Evolutionary conservation across 1,140 invertebrate species (phyloP).

Genomic region (Andrena cerasifolii): DNA sequence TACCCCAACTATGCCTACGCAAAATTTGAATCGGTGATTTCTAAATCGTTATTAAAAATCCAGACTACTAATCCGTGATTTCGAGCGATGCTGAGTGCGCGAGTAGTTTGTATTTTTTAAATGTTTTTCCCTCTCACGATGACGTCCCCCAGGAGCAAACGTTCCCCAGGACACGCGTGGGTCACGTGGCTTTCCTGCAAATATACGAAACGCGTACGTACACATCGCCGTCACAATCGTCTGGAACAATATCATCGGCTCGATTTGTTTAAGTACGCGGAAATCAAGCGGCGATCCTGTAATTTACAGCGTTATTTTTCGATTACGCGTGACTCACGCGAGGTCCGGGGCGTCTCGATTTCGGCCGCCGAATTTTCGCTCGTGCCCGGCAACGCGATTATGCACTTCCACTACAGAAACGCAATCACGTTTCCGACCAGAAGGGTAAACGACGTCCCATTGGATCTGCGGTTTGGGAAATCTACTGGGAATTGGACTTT

Average conservation of each 20-base stretch:
- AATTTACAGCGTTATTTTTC: slow-evolving; percentile 38
- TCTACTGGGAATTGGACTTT: no score
- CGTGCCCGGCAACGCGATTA: no score
- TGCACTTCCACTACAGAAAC: no score
- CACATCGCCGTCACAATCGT: neutral
- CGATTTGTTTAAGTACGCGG: slow-evolving; percentile 39
- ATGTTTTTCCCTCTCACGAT: neutral
- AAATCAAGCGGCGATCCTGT: slow-evolving; percentile 15
- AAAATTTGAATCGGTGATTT: no score
- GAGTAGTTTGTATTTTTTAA: neutral
- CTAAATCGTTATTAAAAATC: neutral
- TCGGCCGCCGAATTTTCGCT: no score
- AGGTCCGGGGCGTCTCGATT: neutral
- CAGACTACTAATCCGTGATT: neutral
- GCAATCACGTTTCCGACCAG: no score
- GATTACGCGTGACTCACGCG: slow-evolving; percentile 1
- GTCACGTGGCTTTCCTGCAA: slow-evolving; percentile 28
- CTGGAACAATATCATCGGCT: slow-evolving; percentile 26
- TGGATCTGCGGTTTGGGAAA: no score
- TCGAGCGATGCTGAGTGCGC: neutral
- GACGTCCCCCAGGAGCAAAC: slow-evolving; percentile 3
- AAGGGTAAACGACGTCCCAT: no score
- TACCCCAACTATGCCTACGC: no score
- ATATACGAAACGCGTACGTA: slow-evolving; percentile 26
- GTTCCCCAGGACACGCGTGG: neutral